Percentiles rank a stretch among this genome's conserved stretches.
Conservation (phyloP, 2,113 vertebrate species). For the Indicator maculatus region DNA sequence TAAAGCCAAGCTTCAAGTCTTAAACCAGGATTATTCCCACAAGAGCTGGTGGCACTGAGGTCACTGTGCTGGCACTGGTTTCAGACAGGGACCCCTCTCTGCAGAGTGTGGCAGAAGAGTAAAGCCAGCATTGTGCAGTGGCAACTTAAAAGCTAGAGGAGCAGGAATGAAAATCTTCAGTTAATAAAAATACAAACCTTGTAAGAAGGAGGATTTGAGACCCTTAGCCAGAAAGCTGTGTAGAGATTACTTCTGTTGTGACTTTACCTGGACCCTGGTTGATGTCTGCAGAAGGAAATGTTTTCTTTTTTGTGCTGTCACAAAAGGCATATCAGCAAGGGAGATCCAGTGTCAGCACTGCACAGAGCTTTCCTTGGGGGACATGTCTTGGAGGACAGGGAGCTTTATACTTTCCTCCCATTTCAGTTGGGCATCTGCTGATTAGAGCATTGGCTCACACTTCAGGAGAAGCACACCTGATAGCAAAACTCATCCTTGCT, state of each 20-base stretch:
- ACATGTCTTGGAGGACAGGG: background rate
- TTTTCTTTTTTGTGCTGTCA: background rate
- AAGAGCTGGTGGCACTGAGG: background rate
- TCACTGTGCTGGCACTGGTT: background rate
- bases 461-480: background rate
- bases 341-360: background rate
- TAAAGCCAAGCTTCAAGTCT: background rate
- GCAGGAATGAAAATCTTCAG: background rate
- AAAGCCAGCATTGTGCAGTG: background rate
- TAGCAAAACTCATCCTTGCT: background rate
- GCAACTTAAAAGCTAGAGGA: background rate
- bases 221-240: background rate
- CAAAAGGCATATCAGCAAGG: background rate
- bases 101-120: background rate
- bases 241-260: background rate
- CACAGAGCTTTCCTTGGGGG: background rate
- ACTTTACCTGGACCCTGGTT: background rate
- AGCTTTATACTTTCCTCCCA: background rate
- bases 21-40: background rate
- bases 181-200: background rate
- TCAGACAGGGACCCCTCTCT: background rate
- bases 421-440: background rate
- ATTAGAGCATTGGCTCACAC: background rate
- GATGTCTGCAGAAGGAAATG: background rate
- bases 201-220: background rate